Percentiles rank a stretch among this genome's conserved stretches.
These are phyloP conservation scores for Corythornis cristatus DNA, from an alignment of 2,113 vertebrate genomes.

Conservation along the genomic window DNA sequence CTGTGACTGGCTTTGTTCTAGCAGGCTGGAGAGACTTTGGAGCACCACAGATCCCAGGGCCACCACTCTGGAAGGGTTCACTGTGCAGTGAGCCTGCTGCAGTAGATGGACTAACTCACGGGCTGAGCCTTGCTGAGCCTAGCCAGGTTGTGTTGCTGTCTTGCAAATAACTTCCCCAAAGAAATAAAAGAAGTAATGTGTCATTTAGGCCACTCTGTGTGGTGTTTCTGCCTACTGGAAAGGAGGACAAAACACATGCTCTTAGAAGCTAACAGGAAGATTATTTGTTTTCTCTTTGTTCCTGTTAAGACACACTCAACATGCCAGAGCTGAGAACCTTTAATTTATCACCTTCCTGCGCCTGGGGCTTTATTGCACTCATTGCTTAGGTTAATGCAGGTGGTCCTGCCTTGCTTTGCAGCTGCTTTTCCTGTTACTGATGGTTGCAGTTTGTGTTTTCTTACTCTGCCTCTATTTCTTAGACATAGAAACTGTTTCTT, in stretches of 20 bases:
- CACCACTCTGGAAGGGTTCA: neutral
- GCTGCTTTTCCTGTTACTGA: constrained; percentile 1
- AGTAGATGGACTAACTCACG: neutral
- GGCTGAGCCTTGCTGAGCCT: neutral
- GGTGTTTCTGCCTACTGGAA: neutral
- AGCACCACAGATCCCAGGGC: neutral
- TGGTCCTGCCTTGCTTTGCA: constrained; percentile 3
- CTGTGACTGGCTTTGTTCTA: neutral
- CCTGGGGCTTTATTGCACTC: constrained; percentile 21
- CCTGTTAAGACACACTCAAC: constrained; percentile 41
- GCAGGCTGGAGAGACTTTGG: neutral
- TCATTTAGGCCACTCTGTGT: neutral
- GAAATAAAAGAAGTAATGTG: neutral
- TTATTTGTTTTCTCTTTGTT: constrained; percentile 35
- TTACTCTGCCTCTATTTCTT: neutral
- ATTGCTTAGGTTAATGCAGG: constrained; percentile 49
- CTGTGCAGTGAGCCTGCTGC: neutral
- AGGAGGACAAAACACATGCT: constrained; percentile 7
- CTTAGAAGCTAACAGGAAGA: constrained; percentile 3
- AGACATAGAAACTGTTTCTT: constrained; percentile 1
- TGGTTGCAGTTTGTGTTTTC: neutral
- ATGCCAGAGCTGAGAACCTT: constrained; percentile 42
- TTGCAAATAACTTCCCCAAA: neutral
- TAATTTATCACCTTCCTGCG: constrained; percentile 60
- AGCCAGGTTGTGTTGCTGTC: neutral